Evolutionary conservation across 1,140 invertebrate genomes (phyloP), one percentile per base, ranked within the genome.

Genomic region (Lasioglossum albipes): DNA sequence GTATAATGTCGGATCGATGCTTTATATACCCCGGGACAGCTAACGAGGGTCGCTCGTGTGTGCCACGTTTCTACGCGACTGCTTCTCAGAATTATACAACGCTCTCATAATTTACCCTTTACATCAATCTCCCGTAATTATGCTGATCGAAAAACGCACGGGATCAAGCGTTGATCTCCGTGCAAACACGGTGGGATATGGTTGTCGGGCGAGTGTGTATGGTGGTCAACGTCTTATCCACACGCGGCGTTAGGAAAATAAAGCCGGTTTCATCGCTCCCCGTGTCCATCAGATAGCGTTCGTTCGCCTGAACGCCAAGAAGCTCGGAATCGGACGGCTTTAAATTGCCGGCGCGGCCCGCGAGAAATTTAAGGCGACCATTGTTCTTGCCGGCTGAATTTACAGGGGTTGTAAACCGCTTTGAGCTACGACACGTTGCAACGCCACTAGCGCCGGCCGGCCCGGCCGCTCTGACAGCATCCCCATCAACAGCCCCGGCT

Each of bases 361-460:
- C 66, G 75, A 67, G 65, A 73, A 79, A 81, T 81, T 82, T 72
- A 78, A 83, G 64, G 71, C 81, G 57, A 69, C 77, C 77, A 79
- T 80, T 79, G 81, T 83, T 80, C 71, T 62, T 27, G 70, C 49
- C 22, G 59, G 18, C 27, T 49, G 77, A 80, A 80, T 80, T 79
- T 79, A 71, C 62, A 64, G 57, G 70, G 81, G 70, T 79, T 75
- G 77, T 80, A 80, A 83, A 83, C 64, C 77, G 65, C 71, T 83
- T 75, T 80, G 81, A 69, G 70, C 81, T 79, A 79, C 81, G 81
- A 80, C 65, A 69, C 76, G 77, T 59, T 74, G 70, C 71, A 82
- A 71, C 80, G 69, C 67, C 79, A 62, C 66, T n/a, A 54, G 20
- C 45, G 18, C 66, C 16, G 27, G 36, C 27, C 27, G 27, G 27